Evolutionary conservation across 2,113 vertebrate species (phyloP), one percentile per base, ranked within the genome.

Genomic region (Burhinus oedicnemus): DNA sequence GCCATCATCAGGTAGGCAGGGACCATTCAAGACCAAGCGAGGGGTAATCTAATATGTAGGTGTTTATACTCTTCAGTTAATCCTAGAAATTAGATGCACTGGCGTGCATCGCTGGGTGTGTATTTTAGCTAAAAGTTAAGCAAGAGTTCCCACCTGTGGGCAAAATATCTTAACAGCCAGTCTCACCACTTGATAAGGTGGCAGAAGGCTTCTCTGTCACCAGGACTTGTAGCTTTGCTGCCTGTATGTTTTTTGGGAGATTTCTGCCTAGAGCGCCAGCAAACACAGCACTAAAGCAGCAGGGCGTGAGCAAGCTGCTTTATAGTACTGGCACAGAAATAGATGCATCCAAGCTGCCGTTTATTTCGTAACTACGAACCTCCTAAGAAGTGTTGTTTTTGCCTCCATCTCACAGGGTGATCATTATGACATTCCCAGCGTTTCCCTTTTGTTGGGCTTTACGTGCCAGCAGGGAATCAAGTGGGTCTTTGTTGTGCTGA

Each of bases 401-500:
- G 44, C 44, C 60, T 87, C 52, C 58, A 6, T 88, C 77, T 80
- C 62, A 15, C 34, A 15, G 25, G 64, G 64, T 29, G 77, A 74
- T 91, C 76, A 70, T 49, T 70, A 91, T 12, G 94, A 82, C 21
- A 18, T 90, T 77, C 88, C 57, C 77, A 25, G 77, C 34, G 45
- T 22, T 55, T 95, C 93, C 77, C 87, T 93, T 97, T 98, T 98
- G 97, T 96, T 80, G 75, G 45, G 51, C 62, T 26, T 68, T 64
- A 86, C 25, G 65, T 84, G 42, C 77, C 66, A 72, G 12, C 49
- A n/a, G 71, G 93, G 61, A 85, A 68, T 47, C 91, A 89, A 96
- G 90, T 25, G 42, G 54, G 65, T 92, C 88, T 91, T 95, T 98
- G 97, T 98, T 94, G 93, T 96, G 88, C 68, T 91, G 91, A 97